phyloP scores from a whole-genome alignment of 2,888 invertebrate genomes.

The Rhagonycha fulva region DNA sequence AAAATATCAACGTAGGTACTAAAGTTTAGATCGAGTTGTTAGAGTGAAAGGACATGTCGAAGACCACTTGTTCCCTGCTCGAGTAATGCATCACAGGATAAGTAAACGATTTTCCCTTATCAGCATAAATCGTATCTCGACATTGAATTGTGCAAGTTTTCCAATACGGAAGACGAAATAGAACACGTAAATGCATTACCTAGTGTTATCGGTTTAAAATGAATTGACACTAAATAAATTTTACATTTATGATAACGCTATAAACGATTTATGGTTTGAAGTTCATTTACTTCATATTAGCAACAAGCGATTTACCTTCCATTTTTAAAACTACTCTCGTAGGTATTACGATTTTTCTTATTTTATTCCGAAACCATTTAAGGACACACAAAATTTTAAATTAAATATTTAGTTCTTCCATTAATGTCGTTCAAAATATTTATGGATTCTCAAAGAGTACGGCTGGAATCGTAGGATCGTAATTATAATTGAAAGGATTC shows the following conservation, averaged over 20 bases:
- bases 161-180: slow-evolving; percentile 1
- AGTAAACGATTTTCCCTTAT: slow-evolving; percentile 12
- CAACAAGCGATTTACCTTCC: not conserved
- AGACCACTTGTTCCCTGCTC: slow-evolving; percentile 5
- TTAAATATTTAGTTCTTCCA: too few species aligned
- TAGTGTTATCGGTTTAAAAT: slow-evolving; percentile 9
- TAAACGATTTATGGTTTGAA: not conserved
- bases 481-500: too few species aligned
- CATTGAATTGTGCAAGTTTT: slow-evolving; percentile 13
- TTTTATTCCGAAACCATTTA: not conserved
- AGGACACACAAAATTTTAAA: not conserved
- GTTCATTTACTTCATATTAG: not conserved
- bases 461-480: too few species aligned
- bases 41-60: slow-evolving; percentile 14
- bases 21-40: slow-evolving; percentile 14
- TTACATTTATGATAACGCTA: slow-evolving; percentile 1
- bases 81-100: slow-evolving; percentile 12
- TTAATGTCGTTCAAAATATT: not conserved
- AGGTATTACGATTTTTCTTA: not conserved
- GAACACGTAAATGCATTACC: slow-evolving; percentile 16
- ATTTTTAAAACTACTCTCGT: not conserved
- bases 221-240: slow-evolving; percentile 6
- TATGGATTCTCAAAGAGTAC: too few species aligned
- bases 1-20: not conserved
- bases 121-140: slow-evolving; percentile 15